These are phyloP conservation scores for Drosophila limbata DNA, from an alignment of 2,888 invertebrate species.

Conservation along the genomic window DNA sequence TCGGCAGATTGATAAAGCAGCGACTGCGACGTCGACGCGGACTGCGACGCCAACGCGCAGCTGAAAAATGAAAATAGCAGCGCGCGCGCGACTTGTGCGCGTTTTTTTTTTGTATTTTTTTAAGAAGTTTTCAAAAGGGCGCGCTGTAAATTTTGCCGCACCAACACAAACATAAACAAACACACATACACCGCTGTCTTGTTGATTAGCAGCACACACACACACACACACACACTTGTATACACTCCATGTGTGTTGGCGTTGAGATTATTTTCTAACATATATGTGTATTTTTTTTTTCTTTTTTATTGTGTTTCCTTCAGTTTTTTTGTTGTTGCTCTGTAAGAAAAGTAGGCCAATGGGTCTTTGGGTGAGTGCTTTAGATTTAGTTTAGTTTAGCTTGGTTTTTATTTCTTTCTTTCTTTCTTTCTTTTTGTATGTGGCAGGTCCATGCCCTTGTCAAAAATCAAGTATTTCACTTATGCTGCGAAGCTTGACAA, in stretches of 20 bases:
- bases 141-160: constrained; percentile 69
- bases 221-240: constrained; percentile 27
- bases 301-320: constrained; percentile 63
- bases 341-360: constrained; percentile 82
- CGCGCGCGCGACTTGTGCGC: constrained; percentile 38
- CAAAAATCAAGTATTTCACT: constrained; percentile 29
- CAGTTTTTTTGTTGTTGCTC: constrained; percentile 63
- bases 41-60: constrained; percentile 62
- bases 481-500: constrained; percentile 19
- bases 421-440: neutral
- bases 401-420: constrained; percentile 3
- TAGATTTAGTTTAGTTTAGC: constrained; percentile 64
- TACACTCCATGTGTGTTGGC: constrained; percentile 49
- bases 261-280: constrained; percentile 77
- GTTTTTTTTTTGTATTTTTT: constrained; percentile 23
- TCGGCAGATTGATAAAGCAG: constrained; percentile 63
- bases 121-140: constrained; percentile 71
- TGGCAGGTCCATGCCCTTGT: constrained; percentile 53
- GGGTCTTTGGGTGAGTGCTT: constrained; percentile 82
- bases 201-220: constrained; percentile 60
- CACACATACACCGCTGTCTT: constrained; percentile 24
- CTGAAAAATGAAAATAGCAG: constrained; percentile 67
- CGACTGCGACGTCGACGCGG: constrained; percentile 26
- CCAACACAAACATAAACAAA: constrained; percentile 45
- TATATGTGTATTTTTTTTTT: constrained; percentile 30